A percentile compares a stretch with the other conserved stretches of the same genome.
phyloP scores from a whole-genome alignment of 2,888 invertebrate species.

The Mycalesis mineus region DNA sequence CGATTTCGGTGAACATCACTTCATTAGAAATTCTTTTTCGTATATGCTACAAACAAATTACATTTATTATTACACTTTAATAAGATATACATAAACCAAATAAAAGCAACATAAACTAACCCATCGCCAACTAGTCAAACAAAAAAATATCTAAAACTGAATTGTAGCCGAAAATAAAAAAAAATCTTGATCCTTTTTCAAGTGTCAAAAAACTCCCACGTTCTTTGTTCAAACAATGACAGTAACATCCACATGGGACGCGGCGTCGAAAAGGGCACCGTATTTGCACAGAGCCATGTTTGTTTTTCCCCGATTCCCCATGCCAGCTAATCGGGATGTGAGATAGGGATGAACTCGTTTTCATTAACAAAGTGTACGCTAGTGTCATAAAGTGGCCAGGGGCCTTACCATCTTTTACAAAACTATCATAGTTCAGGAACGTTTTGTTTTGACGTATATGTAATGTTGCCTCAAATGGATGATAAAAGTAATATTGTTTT shows the following conservation, averaged over 20 bases:
- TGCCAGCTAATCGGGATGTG: conserved; percentile 37
- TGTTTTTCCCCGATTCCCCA: conserved; percentile 52
- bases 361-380: conserved; percentile 37
- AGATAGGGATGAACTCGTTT: conserved; percentile 39
- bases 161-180: conserved; percentile 21
- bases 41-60: neutral
- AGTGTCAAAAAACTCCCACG: conserved; percentile 33
- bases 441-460: too few relatives aligned
- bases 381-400: conserved; percentile 43
- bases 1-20: too few relatives aligned
- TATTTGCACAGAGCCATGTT: conserved; percentile 51
- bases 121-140: conserved; percentile 14
- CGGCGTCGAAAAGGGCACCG: conserved; percentile 46
- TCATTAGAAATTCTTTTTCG: too few relatives aligned
- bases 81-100: neutral
- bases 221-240: conserved; percentile 47
- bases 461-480: too few relatives aligned
- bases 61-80: neutral
- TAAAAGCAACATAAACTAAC: neutral
- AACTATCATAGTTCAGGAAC: too few relatives aligned
- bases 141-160: conserved; percentile 13
- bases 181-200: conserved; percentile 33
- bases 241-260: conserved; percentile 44
- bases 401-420: too few relatives aligned
- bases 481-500: too few relatives aligned